phyloP scores from a whole-genome alignment of 2,888 invertebrate genomes.

The Acronicta alni region DNA sequence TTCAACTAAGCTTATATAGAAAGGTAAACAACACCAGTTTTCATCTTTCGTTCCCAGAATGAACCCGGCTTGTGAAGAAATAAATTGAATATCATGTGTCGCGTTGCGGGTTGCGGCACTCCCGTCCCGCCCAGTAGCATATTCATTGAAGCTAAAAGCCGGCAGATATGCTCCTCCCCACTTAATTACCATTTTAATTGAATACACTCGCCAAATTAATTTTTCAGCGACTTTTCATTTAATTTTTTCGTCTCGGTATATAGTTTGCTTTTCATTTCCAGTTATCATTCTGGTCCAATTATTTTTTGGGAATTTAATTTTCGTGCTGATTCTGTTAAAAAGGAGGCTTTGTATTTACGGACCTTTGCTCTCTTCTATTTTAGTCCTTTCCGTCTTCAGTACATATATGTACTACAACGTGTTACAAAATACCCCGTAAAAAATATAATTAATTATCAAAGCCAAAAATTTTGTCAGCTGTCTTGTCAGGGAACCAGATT shows the following conservation, averaged over 20 bases:
- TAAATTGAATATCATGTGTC: slow-evolving; percentile 65
- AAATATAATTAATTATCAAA: no score
- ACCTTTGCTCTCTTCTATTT: background rate
- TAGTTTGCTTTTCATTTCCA: slow-evolving; percentile 57
- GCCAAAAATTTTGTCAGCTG: no score
- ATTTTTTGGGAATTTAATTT: slow-evolving; percentile 35
- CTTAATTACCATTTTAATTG: slow-evolving; percentile 77
- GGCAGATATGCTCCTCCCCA: slow-evolving; percentile 56
- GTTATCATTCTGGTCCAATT: slow-evolving; percentile 30
- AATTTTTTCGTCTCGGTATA: slow-evolving; percentile 24
- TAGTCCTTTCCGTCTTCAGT: no score
- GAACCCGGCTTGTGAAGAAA: slow-evolving; percentile 51
- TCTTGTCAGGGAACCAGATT: no score
- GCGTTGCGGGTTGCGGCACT: slow-evolving; percentile 21
- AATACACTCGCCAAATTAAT: slow-evolving; percentile 62
- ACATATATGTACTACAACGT: no score
- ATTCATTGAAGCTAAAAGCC: slow-evolving; percentile 58
- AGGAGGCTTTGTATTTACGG: background rate
- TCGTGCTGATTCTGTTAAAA: slow-evolving; percentile 10
- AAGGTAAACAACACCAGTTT: slow-evolving; percentile 27
- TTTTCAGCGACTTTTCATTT: slow-evolving; percentile 46
- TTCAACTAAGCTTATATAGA: slow-evolving; percentile 36
- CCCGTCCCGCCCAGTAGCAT: slow-evolving; percentile 33
- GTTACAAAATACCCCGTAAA: no score
- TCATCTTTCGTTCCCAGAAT: slow-evolving; percentile 7